Conservation (phyloP, 2,797 vertebrate species). For the Morus bassanus region DNA sequence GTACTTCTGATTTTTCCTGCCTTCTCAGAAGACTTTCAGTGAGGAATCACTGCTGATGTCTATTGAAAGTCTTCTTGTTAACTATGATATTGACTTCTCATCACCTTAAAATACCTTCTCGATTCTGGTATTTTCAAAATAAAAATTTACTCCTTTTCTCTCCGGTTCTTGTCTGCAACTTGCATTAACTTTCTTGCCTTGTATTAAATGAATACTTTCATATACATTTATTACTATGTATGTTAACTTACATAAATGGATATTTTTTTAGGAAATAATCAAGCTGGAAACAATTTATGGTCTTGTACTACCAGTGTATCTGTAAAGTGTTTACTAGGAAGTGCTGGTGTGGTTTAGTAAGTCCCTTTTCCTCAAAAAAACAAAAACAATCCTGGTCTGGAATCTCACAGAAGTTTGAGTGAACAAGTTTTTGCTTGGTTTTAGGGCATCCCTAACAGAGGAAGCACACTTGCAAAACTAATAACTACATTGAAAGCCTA, state of each 20-base stretch:
- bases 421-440: background rate
- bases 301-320: background rate
- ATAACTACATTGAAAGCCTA: background rate
- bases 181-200: background rate
- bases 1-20: background rate
- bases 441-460: background rate
- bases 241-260: background rate
- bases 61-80: background rate
- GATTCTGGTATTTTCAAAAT: background rate
- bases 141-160: background rate
- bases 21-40: background rate
- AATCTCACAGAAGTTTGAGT: background rate
- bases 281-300: background rate
- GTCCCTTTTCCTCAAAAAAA: background rate
- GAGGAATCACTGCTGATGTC: background rate
- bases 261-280: background rate
- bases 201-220: background rate
- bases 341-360: background rate
- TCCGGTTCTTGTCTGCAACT: background rate
- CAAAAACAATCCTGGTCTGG: background rate
- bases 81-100: background rate
- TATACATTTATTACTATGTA: background rate
- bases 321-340: background rate
- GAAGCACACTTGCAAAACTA: background rate
- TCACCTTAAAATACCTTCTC: background rate